These are phyloP conservation scores for Rousettus leschenaultii DNA, from an alignment of 2,113 vertebrate genomes.

Conservation along the genomic window DNA sequence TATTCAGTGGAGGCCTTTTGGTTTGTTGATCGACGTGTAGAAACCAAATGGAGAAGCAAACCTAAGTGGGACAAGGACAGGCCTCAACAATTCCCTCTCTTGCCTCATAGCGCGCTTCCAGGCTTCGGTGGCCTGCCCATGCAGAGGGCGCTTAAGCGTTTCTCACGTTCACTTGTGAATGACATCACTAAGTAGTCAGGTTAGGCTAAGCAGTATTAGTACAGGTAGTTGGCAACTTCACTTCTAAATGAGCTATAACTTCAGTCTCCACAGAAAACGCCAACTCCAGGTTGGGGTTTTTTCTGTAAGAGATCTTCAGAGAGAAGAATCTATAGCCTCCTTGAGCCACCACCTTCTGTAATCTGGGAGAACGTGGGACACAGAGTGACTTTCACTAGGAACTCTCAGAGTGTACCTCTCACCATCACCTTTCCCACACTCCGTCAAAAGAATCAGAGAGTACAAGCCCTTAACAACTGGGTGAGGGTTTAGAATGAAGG, in stretches of 20 bases:
- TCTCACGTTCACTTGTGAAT: conserved; percentile 10
- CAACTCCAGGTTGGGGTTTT: background rate
- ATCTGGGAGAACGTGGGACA: background rate
- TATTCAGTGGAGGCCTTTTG: background rate
- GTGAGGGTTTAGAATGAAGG: background rate
- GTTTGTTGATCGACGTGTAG: background rate
- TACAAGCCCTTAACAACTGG: background rate
- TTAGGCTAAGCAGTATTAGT: background rate
- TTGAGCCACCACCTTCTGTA: background rate
- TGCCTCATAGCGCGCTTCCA: conserved; percentile 48
- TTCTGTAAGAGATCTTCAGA: background rate
- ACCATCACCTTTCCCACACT: background rate
- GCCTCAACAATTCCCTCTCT: conserved; percentile 51
- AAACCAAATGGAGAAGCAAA: conserved; percentile 14
- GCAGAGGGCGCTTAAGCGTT: background rate
- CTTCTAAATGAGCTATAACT: background rate
- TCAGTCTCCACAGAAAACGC: background rate
- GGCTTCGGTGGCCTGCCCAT: conserved; percentile 26
- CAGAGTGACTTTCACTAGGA: background rate
- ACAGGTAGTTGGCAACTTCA: background rate
- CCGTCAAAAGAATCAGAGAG: background rate
- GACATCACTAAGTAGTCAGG: background rate
- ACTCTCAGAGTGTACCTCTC: background rate
- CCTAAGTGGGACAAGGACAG: conserved; percentile 47
- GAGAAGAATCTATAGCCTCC: background rate